phyloP scores from a whole-genome alignment of 2,888 invertebrate genomes.

The Salpingus planirostris region DNA sequence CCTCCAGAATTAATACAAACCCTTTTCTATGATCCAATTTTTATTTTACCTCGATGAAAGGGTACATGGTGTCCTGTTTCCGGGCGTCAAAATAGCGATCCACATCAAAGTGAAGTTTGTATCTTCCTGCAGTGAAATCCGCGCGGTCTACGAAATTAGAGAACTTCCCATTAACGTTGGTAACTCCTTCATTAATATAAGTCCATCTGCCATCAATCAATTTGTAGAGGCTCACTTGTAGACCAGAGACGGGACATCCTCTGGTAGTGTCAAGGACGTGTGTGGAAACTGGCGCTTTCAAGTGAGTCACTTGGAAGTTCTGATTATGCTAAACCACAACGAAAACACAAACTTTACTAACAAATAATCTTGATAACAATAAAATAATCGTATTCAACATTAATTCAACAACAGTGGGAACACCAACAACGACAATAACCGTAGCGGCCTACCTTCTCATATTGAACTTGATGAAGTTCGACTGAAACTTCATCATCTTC shows the following conservation, averaged over 20 bases:
- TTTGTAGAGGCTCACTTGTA: slow-evolving; percentile 61
- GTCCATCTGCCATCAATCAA: slow-evolving; percentile 58
- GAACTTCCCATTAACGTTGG: slow-evolving; percentile 59
- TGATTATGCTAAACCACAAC: slow-evolving; percentile 7
- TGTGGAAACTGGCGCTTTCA: slow-evolving; percentile 53
- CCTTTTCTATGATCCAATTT: slow-evolving; percentile 1
- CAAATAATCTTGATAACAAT: too few relatives aligned
- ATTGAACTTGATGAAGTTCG: slow-evolving; percentile 21
- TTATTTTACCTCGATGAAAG: slow-evolving; percentile 58
- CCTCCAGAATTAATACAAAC: too few relatives aligned
- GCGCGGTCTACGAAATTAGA: slow-evolving; percentile 51
- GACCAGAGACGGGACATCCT: slow-evolving; percentile 56
- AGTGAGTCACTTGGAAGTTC: slow-evolving; percentile 6
- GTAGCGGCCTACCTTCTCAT: slow-evolving; percentile 23
- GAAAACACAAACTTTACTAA: too few relatives aligned
- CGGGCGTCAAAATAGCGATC: slow-evolving; percentile 57
- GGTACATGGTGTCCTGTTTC: slow-evolving; percentile 59
- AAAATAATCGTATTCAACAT: not conserved
- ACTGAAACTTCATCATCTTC: slow-evolving; percentile 25
- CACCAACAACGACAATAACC: slow-evolving; percentile 15
- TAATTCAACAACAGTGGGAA: slow-evolving; percentile 6
- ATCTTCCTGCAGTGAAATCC: slow-evolving; percentile 57
- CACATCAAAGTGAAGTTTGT: slow-evolving; percentile 67
- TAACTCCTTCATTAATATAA: slow-evolving; percentile 53
- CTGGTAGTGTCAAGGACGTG: slow-evolving; percentile 65